Percentiles rank a stretch among this genome's conserved stretches.
Conservation (phyloP, 2,797 vertebrate species). For the Chlorospingus flavigularis region DNA sequence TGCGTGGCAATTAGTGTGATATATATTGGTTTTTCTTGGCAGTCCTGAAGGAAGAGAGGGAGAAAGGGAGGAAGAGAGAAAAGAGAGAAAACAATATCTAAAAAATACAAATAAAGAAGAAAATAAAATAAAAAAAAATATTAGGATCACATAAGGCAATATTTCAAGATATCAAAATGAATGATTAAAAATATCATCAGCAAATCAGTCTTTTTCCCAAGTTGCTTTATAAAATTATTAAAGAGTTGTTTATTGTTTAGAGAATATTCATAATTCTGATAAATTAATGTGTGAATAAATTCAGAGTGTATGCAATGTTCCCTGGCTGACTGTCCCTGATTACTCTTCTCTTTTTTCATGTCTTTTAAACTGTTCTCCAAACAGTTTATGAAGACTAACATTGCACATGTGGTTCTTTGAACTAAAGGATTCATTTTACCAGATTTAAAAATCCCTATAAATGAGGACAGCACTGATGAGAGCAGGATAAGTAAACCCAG, state of each 20-base stretch:
- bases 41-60: not conserved
- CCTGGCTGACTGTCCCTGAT: not conserved
- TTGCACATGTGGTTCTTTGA: not conserved
- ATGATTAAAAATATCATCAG: not conserved
- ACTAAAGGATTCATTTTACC: not conserved
- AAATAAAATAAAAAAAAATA: not conserved
- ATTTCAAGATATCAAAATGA: not conserved
- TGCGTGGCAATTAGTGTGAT: not conserved
- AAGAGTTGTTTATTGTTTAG: not conserved
- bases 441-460: not conserved
- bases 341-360: not conserved
- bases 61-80: not conserved
- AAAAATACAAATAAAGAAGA: not conserved
- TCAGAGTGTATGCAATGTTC: not conserved
- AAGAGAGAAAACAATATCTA: not conserved
- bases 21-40: not conserved
- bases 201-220: not conserved
- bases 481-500: not conserved
- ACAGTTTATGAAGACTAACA: not conserved
- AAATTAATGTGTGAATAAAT: not conserved
- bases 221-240: not conserved
- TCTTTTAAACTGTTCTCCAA: not conserved
- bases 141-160: not conserved
- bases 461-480: not conserved
- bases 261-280: not conserved